Base-by-base conservation (phyloP, 2,797 vertebrate genomes). In the Tokudaia muenninki region DNA sequence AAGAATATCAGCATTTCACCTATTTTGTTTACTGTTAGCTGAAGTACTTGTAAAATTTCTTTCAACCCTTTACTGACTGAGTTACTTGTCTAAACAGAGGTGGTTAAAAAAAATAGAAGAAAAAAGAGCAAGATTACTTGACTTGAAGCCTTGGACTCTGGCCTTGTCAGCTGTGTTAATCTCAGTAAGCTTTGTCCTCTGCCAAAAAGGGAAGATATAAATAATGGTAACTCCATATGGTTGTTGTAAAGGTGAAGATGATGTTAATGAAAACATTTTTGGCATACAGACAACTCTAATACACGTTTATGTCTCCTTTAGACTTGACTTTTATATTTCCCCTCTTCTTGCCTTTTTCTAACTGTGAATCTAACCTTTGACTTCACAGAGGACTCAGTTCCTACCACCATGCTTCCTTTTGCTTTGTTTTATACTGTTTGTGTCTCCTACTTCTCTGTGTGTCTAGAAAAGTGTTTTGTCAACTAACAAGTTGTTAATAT, bases 401-500 rank as follows among this genome's bases (percentile, higher is more conserved):
- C 7, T 72, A 78, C 11, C n/a, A n/a, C 41, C 26, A 84, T 84
- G 9, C 12, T 80, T 92, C 63, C 22, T 93, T 93, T 87, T 61
- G 50, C 3, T 81, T 95, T 75, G 12, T 74, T 67, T 74, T 75
- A 72, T 5, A 65, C 91, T 47, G 91, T 21, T 87, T 95, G 92
- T 61, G 55, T 93, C 21, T 59, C n/a, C 19, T 59, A 59, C 74
- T 88, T 94, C 86, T 13, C 52, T 95, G 59, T 21, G 94, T 94
- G 94, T 92, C 44, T 74, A 84, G 44, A 74, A 24, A 92, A 97
- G 96, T 16, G n/a, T 26, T 26, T 72, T 93, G 70, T 84, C 80
- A 93, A 55, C 67, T 84, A 93, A 52, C 55, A 80, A 95, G 79
- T 93, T n/a, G 8, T 92, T 95, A 75, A 87, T 70, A 92, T 75